These are phyloP conservation scores for Sinohyriopsis cumingii DNA, from an alignment of 2,888 invertebrate species.

Conservation along the genomic window DNA sequence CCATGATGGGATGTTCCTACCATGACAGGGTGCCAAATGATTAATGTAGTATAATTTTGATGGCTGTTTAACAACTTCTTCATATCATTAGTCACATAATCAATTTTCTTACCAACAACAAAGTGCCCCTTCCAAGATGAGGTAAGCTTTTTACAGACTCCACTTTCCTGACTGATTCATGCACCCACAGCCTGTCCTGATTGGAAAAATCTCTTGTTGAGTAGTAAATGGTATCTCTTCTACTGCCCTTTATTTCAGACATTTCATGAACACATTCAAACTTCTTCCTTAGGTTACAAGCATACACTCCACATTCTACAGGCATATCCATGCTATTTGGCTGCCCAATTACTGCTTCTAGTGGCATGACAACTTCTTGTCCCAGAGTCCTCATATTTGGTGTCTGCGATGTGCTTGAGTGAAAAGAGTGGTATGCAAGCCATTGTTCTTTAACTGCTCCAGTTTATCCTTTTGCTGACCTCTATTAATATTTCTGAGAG, in stretches of 20 bases:
- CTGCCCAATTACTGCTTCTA: slow-evolving; percentile 1
- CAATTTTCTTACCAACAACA: slow-evolving; percentile 19
- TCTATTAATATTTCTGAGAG: too few species aligned
- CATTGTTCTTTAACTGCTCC: too few species aligned
- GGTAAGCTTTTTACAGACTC: slow-evolving; percentile 20
- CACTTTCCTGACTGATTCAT: slow-evolving; percentile 20
- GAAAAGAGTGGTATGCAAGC: not conserved
- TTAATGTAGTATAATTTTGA: slow-evolving; percentile 24
- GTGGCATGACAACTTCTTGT: slow-evolving; percentile 3
- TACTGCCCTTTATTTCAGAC: too few species aligned
- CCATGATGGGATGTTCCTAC: slow-evolving; percentile 2
- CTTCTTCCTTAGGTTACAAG: too few species aligned
- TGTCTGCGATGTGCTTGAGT: not conserved
- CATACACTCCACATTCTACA: not conserved
- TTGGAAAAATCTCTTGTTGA: slow-evolving; percentile 3
- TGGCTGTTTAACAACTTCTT: slow-evolving; percentile 7
- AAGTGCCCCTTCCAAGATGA: slow-evolving; percentile 26
- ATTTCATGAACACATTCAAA: too few species aligned
- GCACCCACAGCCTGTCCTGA: slow-evolving; percentile 23
- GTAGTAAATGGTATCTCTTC: slow-evolving; percentile 9
- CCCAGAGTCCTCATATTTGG: slow-evolving; percentile 11
- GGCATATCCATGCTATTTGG: not conserved
- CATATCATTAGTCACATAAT: slow-evolving; percentile 25
- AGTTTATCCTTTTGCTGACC: too few species aligned
- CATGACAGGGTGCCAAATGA: slow-evolving; percentile 20